Evolutionary conservation across 2,113 vertebrate species (phyloP).

Genomic region (Crypturellus undulatus): DNA sequence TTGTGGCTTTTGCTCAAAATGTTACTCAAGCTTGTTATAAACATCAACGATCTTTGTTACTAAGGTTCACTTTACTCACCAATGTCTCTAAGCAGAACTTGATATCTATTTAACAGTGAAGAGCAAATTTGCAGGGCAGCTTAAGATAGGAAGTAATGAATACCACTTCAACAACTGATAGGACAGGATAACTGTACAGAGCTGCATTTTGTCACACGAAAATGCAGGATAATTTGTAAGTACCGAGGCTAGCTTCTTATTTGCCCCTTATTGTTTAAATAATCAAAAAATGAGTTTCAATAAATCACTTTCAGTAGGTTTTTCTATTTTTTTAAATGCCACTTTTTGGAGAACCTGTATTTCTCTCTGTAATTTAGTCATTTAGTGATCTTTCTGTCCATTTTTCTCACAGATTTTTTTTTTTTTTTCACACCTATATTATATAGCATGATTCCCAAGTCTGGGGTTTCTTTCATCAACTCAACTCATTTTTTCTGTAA

Average conservation of each 20-base stretch:
- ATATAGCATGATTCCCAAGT: neutral
- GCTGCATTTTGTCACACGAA: neutral
- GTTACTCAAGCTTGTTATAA: slow-evolving; percentile 23
- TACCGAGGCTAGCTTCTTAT: neutral
- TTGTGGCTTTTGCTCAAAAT: slow-evolving; percentile 14
- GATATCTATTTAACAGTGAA: slow-evolving; percentile 31
- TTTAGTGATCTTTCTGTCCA: neutral
- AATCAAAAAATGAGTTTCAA: neutral
- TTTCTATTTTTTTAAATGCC: neutral
- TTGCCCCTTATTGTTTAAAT: neutral
- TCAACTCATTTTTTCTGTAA: slow-evolving; percentile 20
- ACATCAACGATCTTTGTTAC: neutral
- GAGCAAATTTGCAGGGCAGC: slow-evolving; percentile 50
- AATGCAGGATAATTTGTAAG: neutral
- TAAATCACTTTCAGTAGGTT: neutral
- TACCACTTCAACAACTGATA: slow-evolving; percentile 2
- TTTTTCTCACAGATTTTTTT: neutral
- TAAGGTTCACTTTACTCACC: slow-evolving; percentile 15
- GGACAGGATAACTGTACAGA: neutral
- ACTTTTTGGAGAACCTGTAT: neutral
- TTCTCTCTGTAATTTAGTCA: neutral
- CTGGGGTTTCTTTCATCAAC: neutral
- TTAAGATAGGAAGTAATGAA: slow-evolving; percentile 58
- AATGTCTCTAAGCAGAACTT: neutral
- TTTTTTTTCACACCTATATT: neutral